These are phyloP conservation scores for Cynaeus angustus DNA, from an alignment of 2,888 invertebrate species.

Conservation along the genomic window DNA sequence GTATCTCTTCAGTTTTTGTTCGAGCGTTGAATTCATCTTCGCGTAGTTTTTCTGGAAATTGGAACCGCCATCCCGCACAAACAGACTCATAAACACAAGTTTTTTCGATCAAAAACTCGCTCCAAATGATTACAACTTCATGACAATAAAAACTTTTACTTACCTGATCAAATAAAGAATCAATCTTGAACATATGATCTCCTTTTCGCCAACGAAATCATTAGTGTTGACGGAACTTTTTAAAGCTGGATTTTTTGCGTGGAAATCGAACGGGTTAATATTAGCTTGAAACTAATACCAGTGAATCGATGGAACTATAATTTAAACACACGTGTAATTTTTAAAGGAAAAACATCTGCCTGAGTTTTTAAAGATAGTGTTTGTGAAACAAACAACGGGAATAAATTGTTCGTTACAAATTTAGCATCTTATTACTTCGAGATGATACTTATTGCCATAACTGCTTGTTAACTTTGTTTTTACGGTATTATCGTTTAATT, in stretches of 20 bases:
- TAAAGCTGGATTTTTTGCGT: background rate
- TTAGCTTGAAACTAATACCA: background rate
- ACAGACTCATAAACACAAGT: conserved; percentile 23
- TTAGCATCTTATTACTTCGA: background rate
- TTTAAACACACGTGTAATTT: conserved; percentile 1
- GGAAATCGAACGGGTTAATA: background rate
- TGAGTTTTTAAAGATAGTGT: background rate
- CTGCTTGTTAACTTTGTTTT: background rate
- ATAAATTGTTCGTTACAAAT: background rate
- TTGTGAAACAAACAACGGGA: background rate
- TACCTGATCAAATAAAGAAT: conserved; percentile 24
- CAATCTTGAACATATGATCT: conserved; percentile 4
- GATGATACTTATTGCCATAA: conserved; percentile 1
- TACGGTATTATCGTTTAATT: background rate
- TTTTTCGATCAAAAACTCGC: conserved; percentile 11
- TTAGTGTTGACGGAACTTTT: background rate
- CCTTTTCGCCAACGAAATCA: background rate
- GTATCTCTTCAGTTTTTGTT: conserved; percentile 13
- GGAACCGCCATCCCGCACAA: background rate
- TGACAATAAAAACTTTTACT: conserved; percentile 12
- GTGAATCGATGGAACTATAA: background rate
- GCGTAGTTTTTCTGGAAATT: conserved; percentile 2
- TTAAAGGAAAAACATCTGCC: conserved; percentile 1
- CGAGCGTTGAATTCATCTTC: conserved; percentile 2
- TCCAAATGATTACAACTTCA: conserved; percentile 7